Evolutionary conservation across 2,888 invertebrate genomes (phyloP), one percentile per base, ranked within the genome.

Genomic region (Hypomecis punctinalis): DNA sequence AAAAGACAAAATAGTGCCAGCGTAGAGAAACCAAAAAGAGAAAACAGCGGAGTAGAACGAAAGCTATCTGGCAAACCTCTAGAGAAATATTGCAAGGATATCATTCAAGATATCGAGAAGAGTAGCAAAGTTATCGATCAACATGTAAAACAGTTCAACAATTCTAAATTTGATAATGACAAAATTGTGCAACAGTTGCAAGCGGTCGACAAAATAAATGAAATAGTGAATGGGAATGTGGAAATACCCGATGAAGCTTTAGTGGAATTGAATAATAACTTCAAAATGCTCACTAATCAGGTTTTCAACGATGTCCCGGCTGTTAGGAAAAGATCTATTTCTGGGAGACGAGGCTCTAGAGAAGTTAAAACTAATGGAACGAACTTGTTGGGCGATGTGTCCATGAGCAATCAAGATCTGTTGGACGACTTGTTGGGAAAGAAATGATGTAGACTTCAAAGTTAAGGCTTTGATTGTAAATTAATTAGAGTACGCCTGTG

Each of bases 201-300:
- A 76, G 90, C 89, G 47, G 93, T 94, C 0, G 93, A 94, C 72
- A 90, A 90, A 74, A 83, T 94, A 9, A 94, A 94, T 67, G 86
- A 92, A 7, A 86, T 89, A 64, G 87, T 94, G 0, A 90, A 83
- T 52, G 74, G 76, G 0, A 80, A 80, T 33, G 81, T 80, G 0
- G 89, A 88, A 36, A 84, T 92, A 54, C 86, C 90, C 0, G 76
- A 83, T 36, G 80, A 83, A 36, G 76, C 90, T 35, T 80, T 91
- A 7, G 72, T 72, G 13, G 91, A 91, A 65, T 67, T 93, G 42
- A 91, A 93, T 70, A 90, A 92, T 69, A 91, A 92, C 67, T 90
- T 92, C 53, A 88, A 91, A 76, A 84, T 85, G 72, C 71, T 93
- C 40, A 82, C 88, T 0, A 86, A 90, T 0, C 86, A 88, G 67